A percentile compares a stretch with the other conserved stretches of the same genome.
These are phyloP conservation scores for Cosmorhoe ocellata DNA, from an alignment of 2,888 invertebrate genomes.

Conservation along the genomic window DNA sequence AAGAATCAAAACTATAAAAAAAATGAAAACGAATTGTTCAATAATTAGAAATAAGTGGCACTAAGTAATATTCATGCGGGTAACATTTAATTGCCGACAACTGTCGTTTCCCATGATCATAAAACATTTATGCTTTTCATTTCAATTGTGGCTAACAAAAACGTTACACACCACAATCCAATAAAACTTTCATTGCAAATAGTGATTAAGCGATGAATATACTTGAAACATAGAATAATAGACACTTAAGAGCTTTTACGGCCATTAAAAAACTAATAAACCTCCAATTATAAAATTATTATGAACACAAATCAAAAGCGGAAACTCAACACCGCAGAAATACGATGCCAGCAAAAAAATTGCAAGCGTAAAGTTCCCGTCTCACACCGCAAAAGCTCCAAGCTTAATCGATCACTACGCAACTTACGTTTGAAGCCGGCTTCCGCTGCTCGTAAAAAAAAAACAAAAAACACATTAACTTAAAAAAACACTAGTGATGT, in stretches of 20 bases:
- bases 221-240: no score
- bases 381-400: conserved; percentile 49
- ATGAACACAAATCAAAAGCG: conserved; percentile 32
- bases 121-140: conserved; percentile 16
- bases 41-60: no score
- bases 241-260: conserved; percentile 9
- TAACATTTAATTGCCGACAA: conserved; percentile 15
- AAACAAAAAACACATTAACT: conserved; percentile 38
- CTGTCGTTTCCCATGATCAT: conserved; percentile 27
- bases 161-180: not conserved
- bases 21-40: not conserved
- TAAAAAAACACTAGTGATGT: conserved; percentile 35
- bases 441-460: conserved; percentile 42
- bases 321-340: conserved; percentile 40
- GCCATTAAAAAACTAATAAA: conserved; percentile 23
- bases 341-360: conserved; percentile 45
- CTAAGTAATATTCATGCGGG: conserved; percentile 7
- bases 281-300: conserved; percentile 31
- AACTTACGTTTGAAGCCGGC: conserved; percentile 56
- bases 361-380: conserved; percentile 45
- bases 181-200: conserved; percentile 3
- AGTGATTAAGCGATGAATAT: no score
- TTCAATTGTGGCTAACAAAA: conserved; percentile 15
- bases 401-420: conserved; percentile 55
- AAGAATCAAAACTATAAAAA: conserved; percentile 1